A percentile compares a stretch with the other conserved stretches of the same genome.
Evolutionary conservation across 2,888 invertebrate species (phyloP).

Genomic region (Euzetes globulus): DNA sequence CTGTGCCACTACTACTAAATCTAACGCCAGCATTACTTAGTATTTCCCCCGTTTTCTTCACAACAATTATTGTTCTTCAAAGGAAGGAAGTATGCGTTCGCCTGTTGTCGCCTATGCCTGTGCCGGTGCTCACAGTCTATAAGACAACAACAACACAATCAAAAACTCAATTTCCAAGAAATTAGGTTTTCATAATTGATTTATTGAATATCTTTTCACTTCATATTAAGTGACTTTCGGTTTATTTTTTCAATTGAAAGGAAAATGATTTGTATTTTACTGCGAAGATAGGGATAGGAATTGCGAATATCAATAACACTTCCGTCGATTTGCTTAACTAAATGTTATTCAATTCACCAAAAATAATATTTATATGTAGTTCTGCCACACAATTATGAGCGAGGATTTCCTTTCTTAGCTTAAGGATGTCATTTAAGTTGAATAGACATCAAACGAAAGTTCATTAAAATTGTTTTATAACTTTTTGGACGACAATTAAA

Average conservation of each 20-base stretch:
- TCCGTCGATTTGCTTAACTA: conserved; percentile 22
- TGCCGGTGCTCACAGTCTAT: not conserved
- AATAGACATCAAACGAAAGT: not conserved
- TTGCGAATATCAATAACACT: conserved; percentile 11
- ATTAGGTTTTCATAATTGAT: conserved; percentile 23
- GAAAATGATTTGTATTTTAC: not conserved
- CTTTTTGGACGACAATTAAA: not conserved
- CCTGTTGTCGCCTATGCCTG: not conserved
- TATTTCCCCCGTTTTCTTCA: conserved; percentile 22
- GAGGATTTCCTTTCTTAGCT: conserved; percentile 28
- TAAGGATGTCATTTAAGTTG: conserved; percentile 24
- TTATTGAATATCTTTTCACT: not conserved
- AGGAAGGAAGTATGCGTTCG: conserved; percentile 25
- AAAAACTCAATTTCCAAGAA: conserved; percentile 15
- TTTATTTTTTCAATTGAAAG: not conserved
- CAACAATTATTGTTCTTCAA: conserved; percentile 22
- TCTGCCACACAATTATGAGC: not conserved
- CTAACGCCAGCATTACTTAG: conserved; percentile 24
- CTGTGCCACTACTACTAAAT: not conserved
- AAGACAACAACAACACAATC: not conserved
- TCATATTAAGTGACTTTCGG: not conserved
- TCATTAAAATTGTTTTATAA: conserved; percentile 14
- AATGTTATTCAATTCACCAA: conserved; percentile 21
- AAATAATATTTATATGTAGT: conserved; percentile 23
- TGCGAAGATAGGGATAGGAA: not conserved